phyloP scores from a whole-genome alignment of 2,113 vertebrate genomes.

The Propithecus coquereli region DNA sequence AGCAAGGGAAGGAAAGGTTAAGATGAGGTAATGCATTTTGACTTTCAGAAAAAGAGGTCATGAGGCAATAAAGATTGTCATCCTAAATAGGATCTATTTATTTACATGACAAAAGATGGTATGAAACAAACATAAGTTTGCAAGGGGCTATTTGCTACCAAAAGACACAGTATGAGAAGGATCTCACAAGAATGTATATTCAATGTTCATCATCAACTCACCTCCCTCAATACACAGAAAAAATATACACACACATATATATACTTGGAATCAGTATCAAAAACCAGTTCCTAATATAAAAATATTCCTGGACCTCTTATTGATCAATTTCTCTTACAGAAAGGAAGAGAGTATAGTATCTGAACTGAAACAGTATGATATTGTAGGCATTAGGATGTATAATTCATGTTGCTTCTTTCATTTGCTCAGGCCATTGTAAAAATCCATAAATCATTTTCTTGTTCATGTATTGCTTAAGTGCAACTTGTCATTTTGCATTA shows the following conservation, averaged over 20 bases:
- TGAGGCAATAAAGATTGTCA: slow-evolving; percentile 1
- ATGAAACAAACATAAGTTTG: slow-evolving; percentile 28
- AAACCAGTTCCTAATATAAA: slow-evolving; percentile 54
- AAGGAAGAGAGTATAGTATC: slow-evolving; percentile 57
- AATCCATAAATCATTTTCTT: slow-evolving; percentile 87
- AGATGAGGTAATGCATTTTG: slow-evolving; percentile 23
- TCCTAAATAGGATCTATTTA: slow-evolving; percentile 54
- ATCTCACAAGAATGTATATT: background rate
- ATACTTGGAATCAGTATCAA: slow-evolving; percentile 43
- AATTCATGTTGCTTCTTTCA: slow-evolving; percentile 85
- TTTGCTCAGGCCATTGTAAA: slow-evolving; percentile 80
- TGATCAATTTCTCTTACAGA: slow-evolving; percentile 78
- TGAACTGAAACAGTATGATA: slow-evolving; percentile 76
- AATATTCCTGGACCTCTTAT: slow-evolving; percentile 61
- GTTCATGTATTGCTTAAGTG: slow-evolving; percentile 81
- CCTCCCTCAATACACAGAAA: background rate
- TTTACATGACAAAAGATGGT: slow-evolving; percentile 62
- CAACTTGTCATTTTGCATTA: slow-evolving; percentile 83
- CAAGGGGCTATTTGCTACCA: slow-evolving; percentile 46
- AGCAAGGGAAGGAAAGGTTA: background rate
- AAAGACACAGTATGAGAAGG: slow-evolving; percentile 59
- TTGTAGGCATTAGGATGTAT: slow-evolving; percentile 81
- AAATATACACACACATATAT: background rate
- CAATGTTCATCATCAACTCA: background rate
- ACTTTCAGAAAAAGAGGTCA: slow-evolving; percentile 12